phyloP scores from a whole-genome alignment of 2,888 invertebrate species.

The Mycogona germanica region DNA sequence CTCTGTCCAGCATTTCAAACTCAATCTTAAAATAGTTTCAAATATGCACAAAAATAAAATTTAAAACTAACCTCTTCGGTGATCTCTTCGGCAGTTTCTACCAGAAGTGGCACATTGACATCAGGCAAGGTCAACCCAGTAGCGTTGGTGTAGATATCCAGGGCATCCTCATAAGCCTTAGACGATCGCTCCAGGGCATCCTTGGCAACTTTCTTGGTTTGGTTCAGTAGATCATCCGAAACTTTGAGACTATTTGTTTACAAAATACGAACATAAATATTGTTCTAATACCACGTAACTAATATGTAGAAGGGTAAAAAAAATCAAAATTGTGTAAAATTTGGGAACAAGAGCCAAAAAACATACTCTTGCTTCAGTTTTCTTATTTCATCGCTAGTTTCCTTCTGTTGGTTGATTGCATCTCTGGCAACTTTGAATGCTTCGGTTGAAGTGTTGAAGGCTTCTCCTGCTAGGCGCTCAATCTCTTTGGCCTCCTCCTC shows the following conservation, averaged over 20 bases:
- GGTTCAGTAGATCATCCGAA: constrained; percentile 54
- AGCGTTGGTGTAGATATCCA: constrained; percentile 66
- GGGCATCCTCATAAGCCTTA: constrained; percentile 65
- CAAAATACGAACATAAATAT: constrained; percentile 35
- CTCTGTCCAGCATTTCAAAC: constrained; percentile 9
- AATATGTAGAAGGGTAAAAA: constrained; percentile 1
- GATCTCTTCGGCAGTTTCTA: constrained; percentile 52
- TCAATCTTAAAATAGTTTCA: neutral
- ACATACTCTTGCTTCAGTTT: constrained; percentile 39
- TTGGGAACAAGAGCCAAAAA: neutral
- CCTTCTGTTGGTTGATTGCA: constrained; percentile 58
- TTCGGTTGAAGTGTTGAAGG: constrained; percentile 64
- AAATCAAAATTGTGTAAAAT: neutral
- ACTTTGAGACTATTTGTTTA: constrained; percentile 52
- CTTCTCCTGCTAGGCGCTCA: constrained; percentile 59
- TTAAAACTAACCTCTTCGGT: constrained; percentile 47
- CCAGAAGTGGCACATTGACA: constrained; percentile 56
- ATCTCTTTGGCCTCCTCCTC: constrained; percentile 60
- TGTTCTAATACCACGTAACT: constrained; percentile 18
- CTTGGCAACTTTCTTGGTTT: constrained; percentile 55
- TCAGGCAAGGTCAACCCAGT: constrained; percentile 63
- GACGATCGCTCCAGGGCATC: constrained; percentile 60
- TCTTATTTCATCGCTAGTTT: constrained; percentile 38
- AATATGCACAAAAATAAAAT: neutral
- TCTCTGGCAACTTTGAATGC: constrained; percentile 70